Evolutionary conservation across 2,888 invertebrate genomes (phyloP).

Genomic region (Apantesis nais): DNA sequence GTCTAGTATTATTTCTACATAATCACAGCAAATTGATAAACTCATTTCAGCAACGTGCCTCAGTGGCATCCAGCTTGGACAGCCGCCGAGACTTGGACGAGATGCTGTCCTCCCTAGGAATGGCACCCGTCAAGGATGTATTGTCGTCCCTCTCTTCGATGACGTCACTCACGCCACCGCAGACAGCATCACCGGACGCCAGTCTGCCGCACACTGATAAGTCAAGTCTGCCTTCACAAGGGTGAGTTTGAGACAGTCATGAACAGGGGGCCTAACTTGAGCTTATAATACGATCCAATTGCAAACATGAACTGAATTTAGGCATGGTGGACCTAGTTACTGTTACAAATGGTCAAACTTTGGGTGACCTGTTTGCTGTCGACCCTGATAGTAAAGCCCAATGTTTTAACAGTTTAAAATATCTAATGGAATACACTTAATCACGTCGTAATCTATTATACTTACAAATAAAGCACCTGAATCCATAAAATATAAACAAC

Average conservation of each 20-base stretch:
- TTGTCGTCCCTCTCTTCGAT: constrained; percentile 93
- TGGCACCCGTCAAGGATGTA: constrained; percentile 95
- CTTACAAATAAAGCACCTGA: no score
- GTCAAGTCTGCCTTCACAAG: constrained; percentile 79
- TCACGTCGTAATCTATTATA: no score
- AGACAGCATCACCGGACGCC: constrained; percentile 92
- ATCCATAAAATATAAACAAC: no score
- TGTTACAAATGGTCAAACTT: no score
- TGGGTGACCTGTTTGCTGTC: no score
- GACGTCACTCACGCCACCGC: constrained; percentile 92
- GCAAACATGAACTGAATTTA: no score
- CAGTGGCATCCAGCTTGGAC: constrained; percentile 80
- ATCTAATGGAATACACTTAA: no score
- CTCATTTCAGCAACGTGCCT: constrained; percentile 75
- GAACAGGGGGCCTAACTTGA: no score
- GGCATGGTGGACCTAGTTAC: no score
- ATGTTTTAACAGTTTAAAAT: no score
- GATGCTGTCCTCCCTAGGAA: constrained; percentile 93
- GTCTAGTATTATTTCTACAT: neutral
- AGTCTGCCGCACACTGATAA: constrained; percentile 89
- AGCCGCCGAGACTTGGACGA: constrained; percentile 91
- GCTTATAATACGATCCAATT: no score
- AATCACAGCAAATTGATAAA: neutral
- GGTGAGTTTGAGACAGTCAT: constrained; percentile 54
- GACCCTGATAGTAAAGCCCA: no score